Evolutionary conservation across 2,797 vertebrate species (phyloP).

Genomic region (Coranthus polyacanthus): DNA sequence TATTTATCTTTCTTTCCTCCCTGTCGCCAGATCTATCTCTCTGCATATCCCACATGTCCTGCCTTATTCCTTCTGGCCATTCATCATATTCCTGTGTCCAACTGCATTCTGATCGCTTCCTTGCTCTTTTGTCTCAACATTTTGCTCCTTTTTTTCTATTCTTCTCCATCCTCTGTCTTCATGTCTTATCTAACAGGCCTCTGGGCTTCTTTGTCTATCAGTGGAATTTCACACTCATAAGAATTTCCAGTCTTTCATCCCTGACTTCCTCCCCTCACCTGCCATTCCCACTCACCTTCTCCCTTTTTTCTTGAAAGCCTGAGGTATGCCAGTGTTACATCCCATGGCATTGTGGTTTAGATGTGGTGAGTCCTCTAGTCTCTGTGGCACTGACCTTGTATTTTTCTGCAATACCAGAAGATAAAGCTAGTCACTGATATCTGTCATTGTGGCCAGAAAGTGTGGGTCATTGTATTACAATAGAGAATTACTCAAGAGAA

Average conservation of each 20-base stretch:
- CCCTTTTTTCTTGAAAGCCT: slow-evolving; percentile 5
- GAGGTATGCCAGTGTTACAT: slow-evolving; percentile 12
- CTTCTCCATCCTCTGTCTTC: slow-evolving; percentile 43
- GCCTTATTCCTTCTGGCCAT: slow-evolving; percentile 63
- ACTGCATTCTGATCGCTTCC: slow-evolving; percentile 62
- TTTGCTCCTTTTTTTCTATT: slow-evolving; percentile 41
- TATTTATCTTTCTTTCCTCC: slow-evolving; percentile 58
- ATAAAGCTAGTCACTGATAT: slow-evolving; percentile 15
- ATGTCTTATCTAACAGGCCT: slow-evolving; percentile 66
- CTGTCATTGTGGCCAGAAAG: slow-evolving; percentile 36
- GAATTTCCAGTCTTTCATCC: slow-evolving; percentile 34
- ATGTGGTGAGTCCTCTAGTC: slow-evolving; percentile 32
- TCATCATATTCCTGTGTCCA: slow-evolving; percentile 64
- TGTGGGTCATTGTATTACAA: slow-evolving; percentile 19
- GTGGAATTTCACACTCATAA: slow-evolving; percentile 66
- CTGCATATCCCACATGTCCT: slow-evolving; percentile 53
- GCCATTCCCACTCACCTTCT: slow-evolving; percentile 12
- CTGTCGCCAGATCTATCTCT: slow-evolving; percentile 56
- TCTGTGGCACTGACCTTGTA: slow-evolving; percentile 46
- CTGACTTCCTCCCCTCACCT: slow-evolving; percentile 25
- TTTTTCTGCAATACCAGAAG: slow-evolving; percentile 29
- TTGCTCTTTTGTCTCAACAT: slow-evolving; percentile 59
- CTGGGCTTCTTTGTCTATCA: slow-evolving; percentile 64
- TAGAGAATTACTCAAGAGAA: slow-evolving; percentile 12
- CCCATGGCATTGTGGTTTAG: slow-evolving; percentile 35